A percentile compares a stretch with the other conserved stretches of the same genome.
Evolutionary conservation across 2,797 vertebrate genomes (phyloP).

Genomic region (Tolypeutes matacus): DNA sequence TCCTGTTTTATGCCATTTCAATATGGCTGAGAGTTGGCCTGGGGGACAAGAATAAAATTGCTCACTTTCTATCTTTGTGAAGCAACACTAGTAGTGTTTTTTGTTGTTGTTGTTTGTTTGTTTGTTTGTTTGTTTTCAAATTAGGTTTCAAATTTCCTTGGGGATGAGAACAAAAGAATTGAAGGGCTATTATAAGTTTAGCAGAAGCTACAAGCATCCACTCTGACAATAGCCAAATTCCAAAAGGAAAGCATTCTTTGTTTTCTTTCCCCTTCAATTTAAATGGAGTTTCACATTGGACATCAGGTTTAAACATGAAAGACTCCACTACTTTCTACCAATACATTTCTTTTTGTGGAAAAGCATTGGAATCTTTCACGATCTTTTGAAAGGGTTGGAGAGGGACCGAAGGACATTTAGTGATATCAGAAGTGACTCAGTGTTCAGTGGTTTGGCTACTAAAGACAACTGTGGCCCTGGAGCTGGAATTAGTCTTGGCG

Average conservation of each 20-base stretch:
- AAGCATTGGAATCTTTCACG: constrained; percentile 19
- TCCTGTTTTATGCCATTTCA: constrained; percentile 29
- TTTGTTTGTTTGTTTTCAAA: neutral
- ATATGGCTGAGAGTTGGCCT: neutral
- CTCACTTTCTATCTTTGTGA: neutral
- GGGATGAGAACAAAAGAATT: neutral
- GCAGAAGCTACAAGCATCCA: neutral
- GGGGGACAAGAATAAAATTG: neutral
- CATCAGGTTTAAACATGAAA: constrained; percentile 19
- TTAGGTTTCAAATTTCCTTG: neutral
- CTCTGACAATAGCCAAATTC: neutral
- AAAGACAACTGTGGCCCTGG: constrained; percentile 73
- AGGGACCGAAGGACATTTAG: constrained; percentile 47
- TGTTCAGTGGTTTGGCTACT: constrained; percentile 63
- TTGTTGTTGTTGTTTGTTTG: no score
- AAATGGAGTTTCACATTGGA: constrained; percentile 24
- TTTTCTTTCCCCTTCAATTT: neutral
- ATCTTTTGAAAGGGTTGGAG: constrained; percentile 20
- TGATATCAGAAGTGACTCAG: constrained; percentile 48
- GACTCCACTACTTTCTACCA: neutral
- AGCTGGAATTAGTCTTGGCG: constrained; percentile 83
- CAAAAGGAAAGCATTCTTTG: constrained; percentile 17
- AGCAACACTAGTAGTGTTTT: neutral
- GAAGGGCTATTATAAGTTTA: neutral
- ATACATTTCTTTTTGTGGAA: neutral